These are phyloP conservation scores for Ursus arctos DNA, from an alignment of 2,113 vertebrate species.

Conservation along the genomic window DNA sequence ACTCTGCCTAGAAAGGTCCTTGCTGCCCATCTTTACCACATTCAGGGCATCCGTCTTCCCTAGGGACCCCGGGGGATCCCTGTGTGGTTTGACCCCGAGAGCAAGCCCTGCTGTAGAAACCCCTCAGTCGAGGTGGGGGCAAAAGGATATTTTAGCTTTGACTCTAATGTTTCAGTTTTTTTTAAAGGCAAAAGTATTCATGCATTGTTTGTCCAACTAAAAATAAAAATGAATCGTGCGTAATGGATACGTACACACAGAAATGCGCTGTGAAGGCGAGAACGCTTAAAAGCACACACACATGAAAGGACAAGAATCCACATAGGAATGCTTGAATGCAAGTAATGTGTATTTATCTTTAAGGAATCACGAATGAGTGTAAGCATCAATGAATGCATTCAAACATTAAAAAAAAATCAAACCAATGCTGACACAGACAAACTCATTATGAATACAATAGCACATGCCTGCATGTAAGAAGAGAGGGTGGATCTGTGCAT, in stretches of 20 bases:
- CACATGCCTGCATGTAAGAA: not conserved
- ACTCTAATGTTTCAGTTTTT: not conserved
- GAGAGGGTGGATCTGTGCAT: not conserved
- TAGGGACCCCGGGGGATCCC: not conserved
- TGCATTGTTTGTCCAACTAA: not conserved
- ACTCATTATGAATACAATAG: not conserved
- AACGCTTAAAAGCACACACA: not conserved
- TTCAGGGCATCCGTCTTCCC: not conserved
- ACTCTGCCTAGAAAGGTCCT: not conserved
- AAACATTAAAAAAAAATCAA: not conserved
- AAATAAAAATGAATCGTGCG: not conserved
- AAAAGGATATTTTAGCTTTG: not conserved
- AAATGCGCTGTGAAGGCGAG: not conserved
- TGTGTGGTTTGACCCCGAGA: accelerated
- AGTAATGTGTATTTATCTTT: not conserved
- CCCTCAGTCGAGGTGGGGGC: not conserved
- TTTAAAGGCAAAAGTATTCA: not conserved
- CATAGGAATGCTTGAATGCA: not conserved
- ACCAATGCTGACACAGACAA: not conserved
- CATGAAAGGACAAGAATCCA: conserved; percentile 5
- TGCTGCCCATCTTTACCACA: not conserved
- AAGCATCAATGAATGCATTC: not conserved
- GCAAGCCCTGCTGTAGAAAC: not conserved
- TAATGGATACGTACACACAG: not conserved
- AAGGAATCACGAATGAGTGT: not conserved